These are phyloP conservation scores for Ptychadena robeensis DNA, from an alignment of 2,797 vertebrate species.

Conservation along the genomic window DNA sequence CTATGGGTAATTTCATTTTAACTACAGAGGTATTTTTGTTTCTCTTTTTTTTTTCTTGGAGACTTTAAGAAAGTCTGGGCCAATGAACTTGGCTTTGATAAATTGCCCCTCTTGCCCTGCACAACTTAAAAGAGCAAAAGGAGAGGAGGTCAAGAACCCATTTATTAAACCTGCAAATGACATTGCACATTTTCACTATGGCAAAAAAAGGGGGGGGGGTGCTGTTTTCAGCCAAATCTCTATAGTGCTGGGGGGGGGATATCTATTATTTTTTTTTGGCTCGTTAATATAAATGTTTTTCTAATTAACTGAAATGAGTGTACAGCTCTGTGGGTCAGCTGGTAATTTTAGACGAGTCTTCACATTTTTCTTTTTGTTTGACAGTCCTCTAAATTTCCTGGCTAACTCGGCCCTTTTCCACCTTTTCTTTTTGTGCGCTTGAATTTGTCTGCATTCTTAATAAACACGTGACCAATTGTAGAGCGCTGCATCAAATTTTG, in stretches of 20 bases:
- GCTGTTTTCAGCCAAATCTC: conserved; percentile 12
- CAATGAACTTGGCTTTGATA: conserved; percentile 27
- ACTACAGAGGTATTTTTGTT: conserved; percentile 39
- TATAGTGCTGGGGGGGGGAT: not conserved
- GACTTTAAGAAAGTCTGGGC: not conserved
- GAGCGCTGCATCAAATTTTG: no score
- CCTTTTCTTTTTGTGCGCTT: not conserved
- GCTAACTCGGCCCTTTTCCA: no score
- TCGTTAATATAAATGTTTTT: conserved; percentile 41
- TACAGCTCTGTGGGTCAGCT: conserved; percentile 19
- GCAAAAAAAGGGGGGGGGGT: conserved; percentile 23
- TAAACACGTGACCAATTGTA: not conserved
- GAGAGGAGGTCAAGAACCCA: conserved; percentile 12
- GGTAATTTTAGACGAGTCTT: conserved; percentile 10
- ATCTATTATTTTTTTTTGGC: conserved; percentile 19
- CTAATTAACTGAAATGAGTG: conserved; percentile 29
- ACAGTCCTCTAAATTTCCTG: no score
- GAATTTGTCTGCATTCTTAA: conserved; percentile 1
- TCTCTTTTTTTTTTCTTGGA: not conserved
- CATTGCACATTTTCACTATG: not conserved
- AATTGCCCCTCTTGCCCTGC: conserved; percentile 29
- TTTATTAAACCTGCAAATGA: conserved; percentile 37
- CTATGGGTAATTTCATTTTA: not conserved
- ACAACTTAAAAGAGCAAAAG: conserved; percentile 28
- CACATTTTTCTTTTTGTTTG: no score